Conservation (phyloP, 2,113 vertebrate species). For the Myrmecobius fasciatus region DNA sequence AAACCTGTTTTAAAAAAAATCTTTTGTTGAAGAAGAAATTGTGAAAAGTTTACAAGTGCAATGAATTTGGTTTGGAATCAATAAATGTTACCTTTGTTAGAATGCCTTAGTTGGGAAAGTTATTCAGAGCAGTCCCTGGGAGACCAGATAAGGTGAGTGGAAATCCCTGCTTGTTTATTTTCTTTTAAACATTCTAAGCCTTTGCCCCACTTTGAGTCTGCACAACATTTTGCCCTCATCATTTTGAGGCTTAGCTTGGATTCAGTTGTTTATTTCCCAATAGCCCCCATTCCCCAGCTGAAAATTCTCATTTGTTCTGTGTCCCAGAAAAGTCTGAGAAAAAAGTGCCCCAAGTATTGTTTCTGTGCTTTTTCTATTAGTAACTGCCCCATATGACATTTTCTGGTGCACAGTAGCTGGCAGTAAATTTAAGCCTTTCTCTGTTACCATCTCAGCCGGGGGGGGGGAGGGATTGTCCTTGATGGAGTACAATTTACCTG, state of each 20-base stretch:
- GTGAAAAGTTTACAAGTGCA: background rate
- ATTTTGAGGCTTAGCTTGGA: background rate
- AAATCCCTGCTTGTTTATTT: constrained; percentile 20
- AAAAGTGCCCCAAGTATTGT: background rate
- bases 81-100: constrained; percentile 10
- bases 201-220: background rate
- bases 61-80: constrained; percentile 4
- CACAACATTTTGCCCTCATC: background rate
- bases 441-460: background rate
- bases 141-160: background rate
- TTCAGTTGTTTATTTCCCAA: background rate
- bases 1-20: background rate
- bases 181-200: background rate
- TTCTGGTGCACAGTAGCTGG: background rate
- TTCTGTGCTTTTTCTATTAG: background rate
- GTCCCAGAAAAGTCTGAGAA: background rate
- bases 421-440: background rate
- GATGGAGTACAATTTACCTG: background rate
- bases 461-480: background rate
- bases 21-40: constrained; percentile 16
- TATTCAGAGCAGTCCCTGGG: background rate
- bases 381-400: background rate
- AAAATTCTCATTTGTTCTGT: background rate
- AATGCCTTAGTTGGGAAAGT: constrained; percentile 22
- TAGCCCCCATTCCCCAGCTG: background rate